phyloP scores from a whole-genome alignment of 2,113 vertebrate genomes.

The Albula goreensis region DNA sequence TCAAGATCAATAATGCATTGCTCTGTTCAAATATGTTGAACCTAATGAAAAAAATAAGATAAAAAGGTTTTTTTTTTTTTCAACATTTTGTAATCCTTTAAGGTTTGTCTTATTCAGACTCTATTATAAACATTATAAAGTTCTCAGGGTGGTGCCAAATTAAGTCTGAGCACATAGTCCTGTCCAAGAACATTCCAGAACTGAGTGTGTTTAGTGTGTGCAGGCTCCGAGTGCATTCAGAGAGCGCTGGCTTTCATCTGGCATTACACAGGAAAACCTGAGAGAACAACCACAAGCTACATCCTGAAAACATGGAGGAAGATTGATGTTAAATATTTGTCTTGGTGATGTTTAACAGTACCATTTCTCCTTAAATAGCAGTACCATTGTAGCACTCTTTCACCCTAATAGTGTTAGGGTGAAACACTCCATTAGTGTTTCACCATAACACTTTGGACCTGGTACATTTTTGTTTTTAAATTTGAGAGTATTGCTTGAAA shows the following conservation, averaged over 20 bases:
- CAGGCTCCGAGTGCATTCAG: neutral
- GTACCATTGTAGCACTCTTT: neutral
- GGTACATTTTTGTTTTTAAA: no score
- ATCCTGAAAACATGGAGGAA: neutral
- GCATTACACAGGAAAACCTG: neutral
- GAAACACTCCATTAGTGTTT: no score
- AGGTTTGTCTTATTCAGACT: neutral
- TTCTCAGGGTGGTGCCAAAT: neutral
- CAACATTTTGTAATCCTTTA: neutral
- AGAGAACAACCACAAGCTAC: neutral
- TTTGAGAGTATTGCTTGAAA: no score
- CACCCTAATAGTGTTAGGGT: no score
- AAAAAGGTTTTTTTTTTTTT: neutral
- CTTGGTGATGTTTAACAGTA: no score
- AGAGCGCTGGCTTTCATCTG: neutral
- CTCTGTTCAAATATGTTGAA: neutral
- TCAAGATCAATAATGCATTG: neutral
- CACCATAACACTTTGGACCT: no score
- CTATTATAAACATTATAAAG: neutral
- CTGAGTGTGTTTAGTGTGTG: neutral
- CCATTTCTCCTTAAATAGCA: no score
- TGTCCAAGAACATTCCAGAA: slow-evolving; percentile 4
- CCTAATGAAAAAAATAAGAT: slow-evolving; percentile 11
- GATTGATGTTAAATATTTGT: neutral
- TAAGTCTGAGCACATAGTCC: neutral